Conservation (phyloP, 2,113 vertebrate species). For the Phrynosoma platyrhinos region DNA sequence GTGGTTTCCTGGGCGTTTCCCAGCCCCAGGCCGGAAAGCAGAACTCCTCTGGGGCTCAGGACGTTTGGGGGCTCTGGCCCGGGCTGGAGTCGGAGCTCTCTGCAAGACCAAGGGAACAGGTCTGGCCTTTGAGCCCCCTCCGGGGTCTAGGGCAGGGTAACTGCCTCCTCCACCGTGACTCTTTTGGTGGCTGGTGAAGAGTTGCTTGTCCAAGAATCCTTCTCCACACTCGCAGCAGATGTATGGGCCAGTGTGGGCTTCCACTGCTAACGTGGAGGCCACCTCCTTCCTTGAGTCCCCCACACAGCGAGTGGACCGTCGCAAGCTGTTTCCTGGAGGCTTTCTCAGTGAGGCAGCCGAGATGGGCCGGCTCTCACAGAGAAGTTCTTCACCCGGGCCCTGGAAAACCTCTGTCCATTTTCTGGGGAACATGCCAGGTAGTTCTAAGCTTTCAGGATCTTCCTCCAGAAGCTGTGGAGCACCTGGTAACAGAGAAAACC, state of each 20-base stretch:
- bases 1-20: slow-evolving; percentile 77
- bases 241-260: slow-evolving; percentile 82
- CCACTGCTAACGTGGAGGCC: fast-evolving
- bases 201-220: slow-evolving; percentile 81
- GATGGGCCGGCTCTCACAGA: slow-evolving; percentile 67
- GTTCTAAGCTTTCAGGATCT: slow-evolving; percentile 52
- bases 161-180: slow-evolving; percentile 52
- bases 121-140: slow-evolving; percentile 53
- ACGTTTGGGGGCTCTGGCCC: slow-evolving; percentile 77
- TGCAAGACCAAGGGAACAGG: slow-evolving; percentile 68
- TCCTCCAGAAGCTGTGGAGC: slow-evolving; percentile 62
- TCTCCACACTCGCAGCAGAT: slow-evolving; percentile 89
- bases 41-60: slow-evolving; percentile 76
- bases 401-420: slow-evolving; percentile 77
- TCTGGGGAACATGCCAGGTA: slow-evolving; percentile 42
- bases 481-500: slow-evolving; percentile 40
- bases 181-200: slow-evolving; percentile 62
- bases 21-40: slow-evolving; percentile 41
- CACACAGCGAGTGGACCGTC: slow-evolving; percentile 69
- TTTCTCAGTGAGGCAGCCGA: slow-evolving; percentile 23
- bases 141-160: slow-evolving; percentile 53
- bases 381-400: slow-evolving; percentile 70
- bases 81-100: slow-evolving; percentile 74
- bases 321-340: slow-evolving; percentile 69
- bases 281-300: slow-evolving; percentile 69